Base-by-base conservation (phyloP, 2,113 vertebrate genomes). In the Rhagologus leucostigma region DNA sequence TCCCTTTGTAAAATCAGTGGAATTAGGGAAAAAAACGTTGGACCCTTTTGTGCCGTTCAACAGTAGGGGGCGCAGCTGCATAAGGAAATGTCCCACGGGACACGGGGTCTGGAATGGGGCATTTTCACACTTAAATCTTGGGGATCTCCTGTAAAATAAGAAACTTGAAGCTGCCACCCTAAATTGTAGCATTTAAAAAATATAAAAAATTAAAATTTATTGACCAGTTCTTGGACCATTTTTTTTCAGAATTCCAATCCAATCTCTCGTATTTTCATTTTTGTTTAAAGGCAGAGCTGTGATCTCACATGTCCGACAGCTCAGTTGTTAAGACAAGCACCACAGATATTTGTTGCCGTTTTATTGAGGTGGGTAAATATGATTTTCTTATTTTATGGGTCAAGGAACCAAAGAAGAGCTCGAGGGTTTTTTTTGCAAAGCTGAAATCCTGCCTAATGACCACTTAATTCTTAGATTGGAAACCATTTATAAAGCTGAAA, bases 51-150 rank as follows among this genome's bases (percentile, higher is more conserved):
- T 13, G 18, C 3, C 16, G 4, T 21, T 10, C 3, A 41, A 10
- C 96, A 63, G 74, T n/a, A 93, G 96, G 20, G 57, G 83, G 56
- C 76, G 84, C 47, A 22, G 33, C 78, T 62, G 91, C 22, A 18
- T 41, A 68, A 95, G 49, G 47, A 80, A 94, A 89, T 13, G 8
- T 8, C 42, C 50, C 29, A 0, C 30, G 27, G n/a, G 73, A 22
- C 23, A 24, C 2, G 13, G 26, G 42, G 0, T 17, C 5, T 11
- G 62, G 52, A 39, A 49, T 0, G 33, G 18, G 76, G 35, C 23
- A 5, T 26, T 50, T 16, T 24, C 64, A 33, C 71, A 13, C 10
- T 35, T 42, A 7, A 49, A 10, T 35, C 29, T 37, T 55, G 22
- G 8, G 37, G 27, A 11, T 30, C 19, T 53, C 44, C 27, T 35